A percentile compares a stretch with the other conserved stretches of the same genome.
phyloP scores from a whole-genome alignment of 1,140 invertebrate genomes.

The Bilobella aurantiaca region DNA sequence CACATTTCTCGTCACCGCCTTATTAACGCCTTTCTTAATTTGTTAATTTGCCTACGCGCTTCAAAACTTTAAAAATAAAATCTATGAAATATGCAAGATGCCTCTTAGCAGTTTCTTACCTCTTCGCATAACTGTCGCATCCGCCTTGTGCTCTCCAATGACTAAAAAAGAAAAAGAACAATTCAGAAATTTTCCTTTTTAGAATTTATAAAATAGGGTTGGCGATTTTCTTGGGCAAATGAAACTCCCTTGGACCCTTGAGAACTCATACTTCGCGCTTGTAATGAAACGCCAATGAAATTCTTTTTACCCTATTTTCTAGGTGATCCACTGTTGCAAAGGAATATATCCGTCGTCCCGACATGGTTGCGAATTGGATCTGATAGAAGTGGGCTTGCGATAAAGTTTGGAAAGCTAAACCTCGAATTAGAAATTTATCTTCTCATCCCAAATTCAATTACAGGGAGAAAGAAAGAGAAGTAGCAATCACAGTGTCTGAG shows the following conservation, averaged over 20 bases:
- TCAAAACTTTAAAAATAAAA: neutral
- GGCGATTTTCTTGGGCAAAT: no score
- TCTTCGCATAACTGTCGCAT: slow-evolving; percentile 1
- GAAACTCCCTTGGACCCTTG: no score
- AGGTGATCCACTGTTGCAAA: neutral
- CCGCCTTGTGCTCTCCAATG: slow-evolving; percentile 9
- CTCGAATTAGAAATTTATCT: neutral
- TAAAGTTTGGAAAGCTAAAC: neutral
- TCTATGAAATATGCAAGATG: neutral
- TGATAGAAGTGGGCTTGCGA: neutral
- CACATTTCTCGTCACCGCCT: no score
- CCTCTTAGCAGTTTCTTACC: neutral
- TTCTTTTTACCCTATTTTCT: neutral
- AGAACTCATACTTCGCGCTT: no score
- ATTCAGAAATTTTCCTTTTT: neutral
- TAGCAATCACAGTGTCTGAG: no score
- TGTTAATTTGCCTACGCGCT: neutral
- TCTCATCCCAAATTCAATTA: no score
- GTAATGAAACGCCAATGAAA: no score
- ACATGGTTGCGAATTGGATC: no score
- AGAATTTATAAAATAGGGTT: no score
- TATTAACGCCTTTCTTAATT: no score
- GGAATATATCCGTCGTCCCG: neutral
- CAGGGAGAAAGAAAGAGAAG: no score
- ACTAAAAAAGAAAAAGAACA: slow-evolving; percentile 5